A percentile compares a stretch with the other conserved stretches of the same genome.
Evolutionary conservation across 2,888 invertebrate species (phyloP).

Genomic region (Schrankia costaestrigalis): DNA sequence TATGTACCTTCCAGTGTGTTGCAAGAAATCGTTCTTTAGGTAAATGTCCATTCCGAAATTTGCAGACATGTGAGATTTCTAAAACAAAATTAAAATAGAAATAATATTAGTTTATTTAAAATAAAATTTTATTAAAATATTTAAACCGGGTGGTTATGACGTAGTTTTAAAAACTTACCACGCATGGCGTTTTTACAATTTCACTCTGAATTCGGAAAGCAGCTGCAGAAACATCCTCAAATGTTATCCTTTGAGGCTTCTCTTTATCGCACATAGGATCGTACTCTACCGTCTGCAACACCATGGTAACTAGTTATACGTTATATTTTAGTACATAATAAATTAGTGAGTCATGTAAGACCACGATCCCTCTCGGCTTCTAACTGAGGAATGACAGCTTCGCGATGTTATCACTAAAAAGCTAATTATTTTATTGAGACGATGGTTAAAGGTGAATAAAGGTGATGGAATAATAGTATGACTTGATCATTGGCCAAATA

Average conservation of each 20-base stretch:
- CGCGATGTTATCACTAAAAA: conserved; percentile 21
- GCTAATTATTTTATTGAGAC: conserved; percentile 19
- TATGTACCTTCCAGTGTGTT: conserved; percentile 93
- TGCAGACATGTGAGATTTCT: conserved; percentile 92
- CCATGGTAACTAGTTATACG: conserved; percentile 44
- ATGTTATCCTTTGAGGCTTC: conserved; percentile 85
- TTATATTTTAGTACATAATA: background rate
- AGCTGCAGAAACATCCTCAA: conserved; percentile 94
- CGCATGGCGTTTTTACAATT: conserved; percentile 91
- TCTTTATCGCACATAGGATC: conserved; percentile 84
- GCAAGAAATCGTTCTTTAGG: conserved; percentile 96
- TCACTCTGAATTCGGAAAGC: conserved; percentile 93
- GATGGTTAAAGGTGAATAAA: conserved; percentile 40
- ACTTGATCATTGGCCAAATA: conserved; percentile 1
- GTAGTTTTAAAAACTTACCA: conserved; percentile 82
- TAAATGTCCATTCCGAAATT: conserved; percentile 91
- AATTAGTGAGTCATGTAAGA: background rate
- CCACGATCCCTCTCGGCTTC: conserved; percentile 22
- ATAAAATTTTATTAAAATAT: background rate
- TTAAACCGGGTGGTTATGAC: background rate
- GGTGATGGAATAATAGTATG: conserved; percentile 17
- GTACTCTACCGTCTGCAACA: conserved; percentile 68
- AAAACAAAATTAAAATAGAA: conserved; percentile 26
- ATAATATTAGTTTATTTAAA: background rate
- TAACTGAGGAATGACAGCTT: conserved; percentile 30